Evolutionary conservation across 2,888 invertebrate genomes (phyloP).

Genomic region (Xestia ashworthii): DNA sequence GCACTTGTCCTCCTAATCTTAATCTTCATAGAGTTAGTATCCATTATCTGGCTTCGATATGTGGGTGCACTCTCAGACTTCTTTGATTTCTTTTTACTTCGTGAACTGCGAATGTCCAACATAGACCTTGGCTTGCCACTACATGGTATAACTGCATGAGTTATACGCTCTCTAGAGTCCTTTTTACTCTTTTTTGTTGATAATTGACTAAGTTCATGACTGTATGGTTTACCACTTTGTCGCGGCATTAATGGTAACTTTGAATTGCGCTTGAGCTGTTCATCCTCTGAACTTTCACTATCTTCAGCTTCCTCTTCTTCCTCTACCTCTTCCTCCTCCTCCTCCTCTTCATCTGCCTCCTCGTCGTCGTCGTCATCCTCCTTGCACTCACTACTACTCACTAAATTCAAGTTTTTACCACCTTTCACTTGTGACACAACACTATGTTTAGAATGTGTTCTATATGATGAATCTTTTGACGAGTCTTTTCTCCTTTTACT

Average conservation of each 20-base stretch:
- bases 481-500: slow-evolving; percentile 85
- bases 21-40: slow-evolving; percentile 92
- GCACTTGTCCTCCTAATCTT: slow-evolving; percentile 92
- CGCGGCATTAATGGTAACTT: slow-evolving; percentile 87
- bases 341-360: slow-evolving; percentile 71
- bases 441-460: slow-evolving; percentile 81
- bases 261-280: slow-evolving; percentile 86
- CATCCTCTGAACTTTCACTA: slow-evolving; percentile 86
- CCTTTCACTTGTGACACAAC: slow-evolving; percentile 85
- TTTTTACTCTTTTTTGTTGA: slow-evolving; percentile 88
- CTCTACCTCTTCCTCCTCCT: slow-evolving; percentile 67
- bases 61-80: slow-evolving; percentile 85
- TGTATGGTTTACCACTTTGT: slow-evolving; percentile 89
- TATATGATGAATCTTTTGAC: slow-evolving; percentile 82
- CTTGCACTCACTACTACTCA: slow-evolving; percentile 88
- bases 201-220: slow-evolving; percentile 91
- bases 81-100: slow-evolving; percentile 88
- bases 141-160: slow-evolving; percentile 84
- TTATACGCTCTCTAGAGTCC: slow-evolving; percentile 82
- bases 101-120: slow-evolving; percentile 86
- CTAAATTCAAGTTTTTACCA: slow-evolving; percentile 89
- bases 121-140: slow-evolving; percentile 89
- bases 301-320: slow-evolving; percentile 72
- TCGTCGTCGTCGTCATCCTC: slow-evolving; percentile 78
- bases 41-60: slow-evolving; percentile 92